Percentiles rank a stretch among this genome's conserved stretches.
These are phyloP conservation scores for Drosophila yooni DNA, from an alignment of 2,888 invertebrate genomes.

Conservation along the genomic window DNA sequence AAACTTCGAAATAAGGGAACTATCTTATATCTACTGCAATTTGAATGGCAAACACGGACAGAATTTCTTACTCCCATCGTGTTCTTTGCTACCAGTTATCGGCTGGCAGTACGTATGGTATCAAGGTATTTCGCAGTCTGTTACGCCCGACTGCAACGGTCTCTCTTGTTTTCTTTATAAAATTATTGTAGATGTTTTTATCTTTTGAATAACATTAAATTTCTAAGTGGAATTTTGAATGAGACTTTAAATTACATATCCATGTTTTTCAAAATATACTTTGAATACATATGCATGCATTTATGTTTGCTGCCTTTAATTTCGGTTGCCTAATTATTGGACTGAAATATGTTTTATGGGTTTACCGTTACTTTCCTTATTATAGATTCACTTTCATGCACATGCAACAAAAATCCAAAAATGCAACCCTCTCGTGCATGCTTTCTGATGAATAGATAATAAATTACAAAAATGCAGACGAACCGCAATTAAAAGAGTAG, in stretches of 20 bases:
- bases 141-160: too few relatives aligned
- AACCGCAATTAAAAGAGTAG: slow-evolving; percentile 57
- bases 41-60: too few relatives aligned
- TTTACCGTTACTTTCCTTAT: slow-evolving; percentile 40
- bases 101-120: too few relatives aligned
- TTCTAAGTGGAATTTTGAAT: neutral
- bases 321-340: slow-evolving; percentile 20
- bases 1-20: too few relatives aligned
- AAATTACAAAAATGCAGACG: slow-evolving; percentile 48
- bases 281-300: neutral
- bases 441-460: slow-evolving; percentile 71
- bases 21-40: too few relatives aligned
- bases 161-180: neutral
- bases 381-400: slow-evolving; percentile 33
- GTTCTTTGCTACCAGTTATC: too few relatives aligned
- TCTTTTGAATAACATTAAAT: neutral
- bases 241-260: neutral
- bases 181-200: neutral
- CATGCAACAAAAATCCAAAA: slow-evolving; percentile 21
- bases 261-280: neutral
- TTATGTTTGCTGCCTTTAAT: neutral
- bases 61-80: too few relatives aligned
- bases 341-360: slow-evolving; percentile 13
- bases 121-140: too few relatives aligned
- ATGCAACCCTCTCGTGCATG: slow-evolving; percentile 49